Conservation (phyloP, 2,888 invertebrate species). For the Steinernema scapterisci region DNA sequence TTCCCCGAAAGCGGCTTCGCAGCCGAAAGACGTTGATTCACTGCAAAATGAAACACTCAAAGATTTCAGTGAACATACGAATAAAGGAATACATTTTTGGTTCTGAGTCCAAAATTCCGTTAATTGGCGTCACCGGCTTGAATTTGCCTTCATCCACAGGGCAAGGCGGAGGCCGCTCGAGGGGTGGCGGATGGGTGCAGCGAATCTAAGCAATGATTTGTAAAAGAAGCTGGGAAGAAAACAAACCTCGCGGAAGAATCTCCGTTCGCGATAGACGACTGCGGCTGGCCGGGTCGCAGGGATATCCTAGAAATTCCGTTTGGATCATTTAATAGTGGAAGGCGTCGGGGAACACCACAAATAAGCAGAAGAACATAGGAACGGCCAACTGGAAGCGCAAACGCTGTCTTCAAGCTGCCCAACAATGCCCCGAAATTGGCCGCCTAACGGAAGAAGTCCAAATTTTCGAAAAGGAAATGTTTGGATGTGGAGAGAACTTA, state of each 20-base stretch:
- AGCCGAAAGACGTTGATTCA: not conserved
- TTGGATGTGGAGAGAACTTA: not conserved
- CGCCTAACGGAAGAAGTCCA: not conserved
- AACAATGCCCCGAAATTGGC: constrained; percentile 20
- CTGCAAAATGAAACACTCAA: not conserved
- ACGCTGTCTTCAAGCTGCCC: not conserved
- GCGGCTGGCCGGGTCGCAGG: not conserved
- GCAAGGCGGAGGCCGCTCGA: constrained; percentile 8
- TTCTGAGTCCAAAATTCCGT: too few species aligned
- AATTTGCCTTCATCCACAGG: not conserved
- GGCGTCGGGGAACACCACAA: not conserved
- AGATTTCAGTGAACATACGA: not conserved
- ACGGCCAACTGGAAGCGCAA: not conserved
- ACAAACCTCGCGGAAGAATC: constrained; percentile 18
- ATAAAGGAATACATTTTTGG: constrained; percentile 20
- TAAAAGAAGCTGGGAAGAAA: not conserved
- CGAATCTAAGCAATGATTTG: not conserved
- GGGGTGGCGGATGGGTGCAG: not conserved
- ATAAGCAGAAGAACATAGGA: not conserved
- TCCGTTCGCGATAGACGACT: constrained; percentile 25
- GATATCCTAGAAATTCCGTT: not conserved
- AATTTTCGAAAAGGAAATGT: not conserved
- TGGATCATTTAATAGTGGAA: not conserved
- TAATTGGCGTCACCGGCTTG: too few species aligned
- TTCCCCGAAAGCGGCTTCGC: constrained; percentile 74